Evolutionary conservation across 2,113 vertebrate species (phyloP).

Genomic region (Phasianus colchicus): DNA sequence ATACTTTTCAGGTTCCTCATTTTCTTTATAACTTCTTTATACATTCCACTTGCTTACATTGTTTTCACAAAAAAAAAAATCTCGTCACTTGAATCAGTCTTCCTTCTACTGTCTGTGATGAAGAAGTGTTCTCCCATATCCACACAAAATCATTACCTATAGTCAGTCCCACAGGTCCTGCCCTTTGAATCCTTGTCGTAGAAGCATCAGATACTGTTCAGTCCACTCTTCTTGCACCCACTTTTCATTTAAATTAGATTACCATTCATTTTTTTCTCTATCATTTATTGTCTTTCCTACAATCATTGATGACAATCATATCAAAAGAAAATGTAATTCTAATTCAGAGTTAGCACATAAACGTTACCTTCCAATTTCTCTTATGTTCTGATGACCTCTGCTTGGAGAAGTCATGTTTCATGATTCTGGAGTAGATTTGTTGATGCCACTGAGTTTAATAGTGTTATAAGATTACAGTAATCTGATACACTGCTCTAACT

Average conservation of each 20-base stretch:
- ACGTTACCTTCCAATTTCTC: not conserved
- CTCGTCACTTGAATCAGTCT: not conserved
- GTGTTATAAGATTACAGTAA: not conserved
- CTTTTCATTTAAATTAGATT: not conserved
- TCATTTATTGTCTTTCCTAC: not conserved
- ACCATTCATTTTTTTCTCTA: not conserved
- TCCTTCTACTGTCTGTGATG: not conserved
- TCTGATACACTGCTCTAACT: not conserved
- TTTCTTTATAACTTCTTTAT: not conserved
- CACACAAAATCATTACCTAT: rapidly evolving
- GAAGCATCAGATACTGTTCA: not conserved
- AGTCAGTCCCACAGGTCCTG: not conserved
- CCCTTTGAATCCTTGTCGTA: rapidly evolving
- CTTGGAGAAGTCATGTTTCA: not conserved
- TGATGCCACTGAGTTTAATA: not conserved
- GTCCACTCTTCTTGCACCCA: not conserved
- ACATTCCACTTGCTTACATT: not conserved
- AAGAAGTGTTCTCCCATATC: not conserved
- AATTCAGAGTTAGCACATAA: not conserved
- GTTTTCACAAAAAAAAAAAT: not conserved
- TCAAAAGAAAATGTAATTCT: not conserved
- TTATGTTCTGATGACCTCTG: not conserved
- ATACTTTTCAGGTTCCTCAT: not conserved
- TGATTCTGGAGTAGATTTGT: not conserved
- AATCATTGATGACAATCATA: not conserved